These are phyloP conservation scores for Tenthredo notha DNA, from an alignment of 2,888 invertebrate species.

Conservation along the genomic window DNA sequence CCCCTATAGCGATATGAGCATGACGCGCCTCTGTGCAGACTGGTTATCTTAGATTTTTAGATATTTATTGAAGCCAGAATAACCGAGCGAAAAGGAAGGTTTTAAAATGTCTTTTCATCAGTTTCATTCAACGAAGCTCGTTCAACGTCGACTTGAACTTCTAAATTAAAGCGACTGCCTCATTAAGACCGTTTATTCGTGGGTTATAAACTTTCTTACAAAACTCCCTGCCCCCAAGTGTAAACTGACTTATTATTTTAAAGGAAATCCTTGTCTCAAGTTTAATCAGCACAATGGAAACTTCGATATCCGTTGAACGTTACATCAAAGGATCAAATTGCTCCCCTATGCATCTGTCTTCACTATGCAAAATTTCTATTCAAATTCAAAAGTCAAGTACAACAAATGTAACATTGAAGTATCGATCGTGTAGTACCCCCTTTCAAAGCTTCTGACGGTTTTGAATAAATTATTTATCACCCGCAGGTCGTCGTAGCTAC, in stretches of 20 bases:
- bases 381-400: background rate
- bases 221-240: background rate
- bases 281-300: background rate
- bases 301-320: background rate
- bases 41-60: conserved; percentile 16
- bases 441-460: background rate
- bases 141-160: conserved; percentile 30
- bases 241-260: background rate
- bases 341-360: background rate
- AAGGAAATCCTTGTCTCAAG: background rate
- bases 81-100: conserved; percentile 19
- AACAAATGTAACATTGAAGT: background rate
- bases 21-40: background rate
- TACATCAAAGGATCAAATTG: background rate
- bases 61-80: conserved; percentile 5
- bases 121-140: conserved; percentile 9
- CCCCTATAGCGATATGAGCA: background rate
- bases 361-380: background rate
- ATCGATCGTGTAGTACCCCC: background rate
- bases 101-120: conserved; percentile 19
- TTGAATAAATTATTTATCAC: conserved; percentile 6
- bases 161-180: conserved; percentile 26
- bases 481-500: background rate
- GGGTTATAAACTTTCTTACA: conserved; percentile 33
- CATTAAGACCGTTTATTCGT: conserved; percentile 38